A percentile compares a stretch with the other conserved stretches of the same genome.
Conservation (phyloP, 2,797 vertebrate genomes). For the Mormyrops attenuatus region DNA sequence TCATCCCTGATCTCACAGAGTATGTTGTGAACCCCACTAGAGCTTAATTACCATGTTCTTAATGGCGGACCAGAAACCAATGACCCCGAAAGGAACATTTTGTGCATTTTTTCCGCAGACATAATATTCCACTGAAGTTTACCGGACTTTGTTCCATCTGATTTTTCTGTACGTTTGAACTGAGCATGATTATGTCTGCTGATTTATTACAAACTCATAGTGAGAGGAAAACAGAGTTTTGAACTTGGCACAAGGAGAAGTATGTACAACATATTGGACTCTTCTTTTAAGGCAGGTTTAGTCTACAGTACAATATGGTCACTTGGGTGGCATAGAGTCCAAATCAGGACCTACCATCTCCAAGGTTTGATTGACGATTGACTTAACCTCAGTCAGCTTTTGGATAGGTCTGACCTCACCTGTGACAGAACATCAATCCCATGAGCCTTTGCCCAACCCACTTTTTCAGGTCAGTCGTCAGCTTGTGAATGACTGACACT, state of each 20-base stretch:
- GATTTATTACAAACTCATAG: background rate
- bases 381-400: background rate
- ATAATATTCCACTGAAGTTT: background rate
- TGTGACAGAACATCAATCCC: background rate
- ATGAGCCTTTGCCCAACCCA: background rate
- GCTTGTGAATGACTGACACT: background rate
- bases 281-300: background rate
- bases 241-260: background rate
- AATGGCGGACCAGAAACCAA: background rate
- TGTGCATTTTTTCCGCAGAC: background rate
- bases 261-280: background rate
- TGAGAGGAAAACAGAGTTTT: background rate
- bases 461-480: background rate
- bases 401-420: background rate
- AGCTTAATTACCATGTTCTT: background rate
- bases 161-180: background rate
- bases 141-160: background rate
- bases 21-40: background rate
- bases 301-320: background rate
- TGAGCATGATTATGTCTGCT: background rate
- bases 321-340: background rate
- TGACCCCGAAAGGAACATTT: background rate
- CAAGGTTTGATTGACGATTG: background rate
- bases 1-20: background rate
- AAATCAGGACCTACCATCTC: background rate